phyloP scores from a whole-genome alignment of 1,140 invertebrate genomes.

The Centruroides vittatus region DNA sequence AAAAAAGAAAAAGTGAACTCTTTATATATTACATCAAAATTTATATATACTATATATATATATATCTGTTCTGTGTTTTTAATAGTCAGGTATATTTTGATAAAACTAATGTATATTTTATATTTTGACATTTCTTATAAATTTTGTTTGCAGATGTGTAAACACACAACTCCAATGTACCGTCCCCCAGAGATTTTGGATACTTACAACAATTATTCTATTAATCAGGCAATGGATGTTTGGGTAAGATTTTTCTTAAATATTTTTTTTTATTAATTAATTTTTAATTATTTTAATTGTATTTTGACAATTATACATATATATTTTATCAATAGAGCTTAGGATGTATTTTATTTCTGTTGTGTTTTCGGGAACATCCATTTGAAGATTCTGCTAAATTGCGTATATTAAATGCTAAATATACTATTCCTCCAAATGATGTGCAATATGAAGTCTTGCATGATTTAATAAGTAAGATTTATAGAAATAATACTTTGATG shows the following conservation, averaged over 20 bases:
- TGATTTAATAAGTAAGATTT: constrained; percentile 67
- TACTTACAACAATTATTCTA: constrained; percentile 90
- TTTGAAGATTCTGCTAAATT: constrained; percentile 95
- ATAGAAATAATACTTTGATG: too few relatives aligned
- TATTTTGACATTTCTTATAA: not conserved
- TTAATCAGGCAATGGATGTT: constrained; percentile 71
- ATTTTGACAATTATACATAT: not conserved
- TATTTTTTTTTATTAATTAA: not conserved
- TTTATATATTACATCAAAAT: too few relatives aligned
- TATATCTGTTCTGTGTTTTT: too few relatives aligned
- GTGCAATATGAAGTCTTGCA: constrained; percentile 68
- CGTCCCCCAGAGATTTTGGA: constrained; percentile 89
- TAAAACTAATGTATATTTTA: not conserved
- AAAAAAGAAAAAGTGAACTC: too few relatives aligned
- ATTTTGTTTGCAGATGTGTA: constrained; percentile 32
- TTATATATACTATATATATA: too few relatives aligned
- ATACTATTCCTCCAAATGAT: constrained; percentile 63
- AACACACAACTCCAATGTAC: constrained; percentile 51
- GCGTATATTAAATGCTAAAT: constrained; percentile 90
- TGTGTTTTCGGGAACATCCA: constrained; percentile 89
- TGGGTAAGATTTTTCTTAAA: constrained; percentile 45
- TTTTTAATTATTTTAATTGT: not conserved
- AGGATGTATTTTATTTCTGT: constrained; percentile 83
- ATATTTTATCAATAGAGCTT: constrained; percentile 43
- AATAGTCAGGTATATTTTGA: constrained; percentile 8